phyloP scores from a whole-genome alignment of 2,797 vertebrate genomes.

The Malurus splendens region DNA sequence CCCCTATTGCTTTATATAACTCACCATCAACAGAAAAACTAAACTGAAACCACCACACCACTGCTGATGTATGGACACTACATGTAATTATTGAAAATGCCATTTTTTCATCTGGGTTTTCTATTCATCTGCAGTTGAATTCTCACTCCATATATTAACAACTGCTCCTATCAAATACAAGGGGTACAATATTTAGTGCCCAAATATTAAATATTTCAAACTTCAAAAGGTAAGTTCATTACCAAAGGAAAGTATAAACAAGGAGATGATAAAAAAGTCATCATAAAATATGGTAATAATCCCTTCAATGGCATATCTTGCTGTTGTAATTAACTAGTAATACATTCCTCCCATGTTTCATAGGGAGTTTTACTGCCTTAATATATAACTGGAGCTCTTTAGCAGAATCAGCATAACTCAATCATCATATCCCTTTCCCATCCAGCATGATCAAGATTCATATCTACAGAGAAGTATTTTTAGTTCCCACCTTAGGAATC shows the following conservation, averaged over 20 bases:
- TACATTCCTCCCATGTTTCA: slow-evolving; percentile 40
- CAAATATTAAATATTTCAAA: neutral
- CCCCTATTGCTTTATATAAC: neutral
- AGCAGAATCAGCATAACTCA: slow-evolving; percentile 32
- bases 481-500: neutral
- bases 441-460: neutral
- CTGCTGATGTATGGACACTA: neutral
- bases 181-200: neutral
- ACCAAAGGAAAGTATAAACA: slow-evolving; percentile 40
- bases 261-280: slow-evolving; percentile 21
- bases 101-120: neutral
- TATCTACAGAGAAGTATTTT: neutral
- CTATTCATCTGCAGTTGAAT: neutral
- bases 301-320: slow-evolving; percentile 15
- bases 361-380: slow-evolving; percentile 23
- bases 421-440: neutral
- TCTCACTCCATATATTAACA: neutral
- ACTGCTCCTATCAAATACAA: neutral
- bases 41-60: neutral
- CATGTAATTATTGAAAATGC: neutral
- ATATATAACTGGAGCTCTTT: slow-evolving; percentile 28
- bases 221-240: slow-evolving; percentile 24
- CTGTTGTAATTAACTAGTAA: slow-evolving; percentile 46
- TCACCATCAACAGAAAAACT: neutral
- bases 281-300: slow-evolving; percentile 39